phyloP scores from a whole-genome alignment of 2,888 invertebrate genomes.

The Xylota segnis region DNA sequence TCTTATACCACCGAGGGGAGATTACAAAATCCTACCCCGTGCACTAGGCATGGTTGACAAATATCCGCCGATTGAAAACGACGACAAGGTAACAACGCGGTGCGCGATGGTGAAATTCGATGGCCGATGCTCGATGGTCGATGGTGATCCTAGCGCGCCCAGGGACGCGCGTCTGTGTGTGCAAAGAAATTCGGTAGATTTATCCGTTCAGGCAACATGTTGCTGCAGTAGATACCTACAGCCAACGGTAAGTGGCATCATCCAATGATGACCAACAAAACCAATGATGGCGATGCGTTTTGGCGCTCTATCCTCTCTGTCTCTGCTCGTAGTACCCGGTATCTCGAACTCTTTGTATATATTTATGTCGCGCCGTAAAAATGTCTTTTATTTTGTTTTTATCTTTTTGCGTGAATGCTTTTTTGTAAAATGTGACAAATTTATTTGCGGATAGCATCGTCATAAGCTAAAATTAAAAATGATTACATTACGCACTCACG shows the following conservation, averaged over 20 bases:
- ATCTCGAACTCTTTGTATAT: slow-evolving; percentile 35
- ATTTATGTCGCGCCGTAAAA: slow-evolving; percentile 57
- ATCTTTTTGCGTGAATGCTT: not conserved
- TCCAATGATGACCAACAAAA: slow-evolving; percentile 24
- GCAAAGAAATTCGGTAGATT: slow-evolving; percentile 35
- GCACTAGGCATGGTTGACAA: slow-evolving; percentile 56
- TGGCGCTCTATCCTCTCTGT: not conserved
- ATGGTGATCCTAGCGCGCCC: slow-evolving; percentile 1
- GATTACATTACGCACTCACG: slow-evolving; percentile 57
- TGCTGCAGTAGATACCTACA: slow-evolving; percentile 51
- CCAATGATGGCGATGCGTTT: slow-evolving; percentile 22
- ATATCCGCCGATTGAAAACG: slow-evolving; percentile 66
- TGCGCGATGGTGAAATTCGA: slow-evolving; percentile 55
- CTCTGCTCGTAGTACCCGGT: too few species aligned
- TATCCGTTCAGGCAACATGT: slow-evolving; percentile 65
- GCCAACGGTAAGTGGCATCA: slow-evolving; percentile 4
- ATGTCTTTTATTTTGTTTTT: slow-evolving; percentile 19
- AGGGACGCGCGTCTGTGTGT: not conserved
- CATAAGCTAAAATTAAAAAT: slow-evolving; percentile 64
- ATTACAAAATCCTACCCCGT: slow-evolving; percentile 61
- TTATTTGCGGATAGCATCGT: slow-evolving; percentile 64
- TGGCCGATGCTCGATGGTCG: slow-evolving; percentile 27
- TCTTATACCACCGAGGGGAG: slow-evolving; percentile 39
- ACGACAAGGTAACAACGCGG: slow-evolving; percentile 66
- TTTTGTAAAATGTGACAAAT: slow-evolving; percentile 57